Conservation (phyloP, 2,797 vertebrate genomes). For the Chromobotia macracanthus region DNA sequence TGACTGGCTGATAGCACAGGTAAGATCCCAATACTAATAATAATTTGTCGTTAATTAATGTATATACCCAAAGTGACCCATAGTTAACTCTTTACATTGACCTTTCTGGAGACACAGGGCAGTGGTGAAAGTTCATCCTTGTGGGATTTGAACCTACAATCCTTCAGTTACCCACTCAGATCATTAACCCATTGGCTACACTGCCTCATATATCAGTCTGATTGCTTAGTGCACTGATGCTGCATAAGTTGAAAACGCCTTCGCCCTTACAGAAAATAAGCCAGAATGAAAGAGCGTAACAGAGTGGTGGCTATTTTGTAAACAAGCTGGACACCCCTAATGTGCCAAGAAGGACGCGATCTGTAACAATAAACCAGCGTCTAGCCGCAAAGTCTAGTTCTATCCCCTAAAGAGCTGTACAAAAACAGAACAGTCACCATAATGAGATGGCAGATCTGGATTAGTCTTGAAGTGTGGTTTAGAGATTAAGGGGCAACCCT, state of each 20-base stretch:
- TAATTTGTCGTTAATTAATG: too few species aligned
- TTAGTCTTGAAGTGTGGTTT: slow-evolving; percentile 64
- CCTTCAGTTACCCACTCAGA: too few species aligned
- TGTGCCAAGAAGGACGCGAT: slow-evolving; percentile 54
- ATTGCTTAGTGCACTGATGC: not conserved
- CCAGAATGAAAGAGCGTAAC: slow-evolving; percentile 8
- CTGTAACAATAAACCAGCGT: slow-evolving; percentile 51
- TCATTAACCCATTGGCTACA: too few species aligned
- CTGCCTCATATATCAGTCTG: not conserved
- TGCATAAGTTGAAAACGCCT: slow-evolving; percentile 46
- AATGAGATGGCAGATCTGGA: slow-evolving; percentile 63
- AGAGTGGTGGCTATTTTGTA: slow-evolving; percentile 52
- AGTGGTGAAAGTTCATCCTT: too few species aligned
- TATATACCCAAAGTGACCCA: not conserved
- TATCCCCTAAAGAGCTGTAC: slow-evolving; percentile 21
- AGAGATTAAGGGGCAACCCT: slow-evolving; percentile 61
- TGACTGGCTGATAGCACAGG: slow-evolving; percentile 98
- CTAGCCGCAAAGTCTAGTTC: slow-evolving; percentile 42
- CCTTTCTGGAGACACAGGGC: too few species aligned
- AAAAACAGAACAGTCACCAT: slow-evolving; percentile 57
- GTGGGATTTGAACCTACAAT: too few species aligned
- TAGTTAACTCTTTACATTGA: too few species aligned
- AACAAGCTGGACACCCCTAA: slow-evolving; percentile 51
- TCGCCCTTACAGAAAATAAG: slow-evolving; percentile 33
- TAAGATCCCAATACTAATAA: slow-evolving; percentile 68